Evolutionary conservation across 1,140 invertebrate species (phyloP).

Genomic region (Luehdorfia chinensis): DNA sequence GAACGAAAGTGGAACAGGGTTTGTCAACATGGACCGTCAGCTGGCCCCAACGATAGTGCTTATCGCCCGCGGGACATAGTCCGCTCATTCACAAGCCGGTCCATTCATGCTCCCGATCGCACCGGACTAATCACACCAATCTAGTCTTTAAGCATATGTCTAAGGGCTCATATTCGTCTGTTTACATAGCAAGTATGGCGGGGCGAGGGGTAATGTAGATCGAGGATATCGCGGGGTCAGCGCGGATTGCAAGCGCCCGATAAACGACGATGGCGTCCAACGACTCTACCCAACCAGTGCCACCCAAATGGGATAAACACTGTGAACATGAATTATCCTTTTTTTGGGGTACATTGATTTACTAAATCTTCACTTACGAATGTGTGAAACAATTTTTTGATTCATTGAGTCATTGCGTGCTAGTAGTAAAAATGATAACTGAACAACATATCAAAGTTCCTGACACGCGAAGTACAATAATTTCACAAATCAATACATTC

Average conservation of each 20-base stretch:
- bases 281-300: constrained; percentile 40
- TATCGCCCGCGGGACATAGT: constrained; percentile 72
- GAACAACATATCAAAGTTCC: constrained; percentile 33
- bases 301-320: constrained; percentile 21
- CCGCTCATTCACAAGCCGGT: constrained; percentile 72
- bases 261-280: constrained; percentile 59
- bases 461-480: constrained; percentile 7
- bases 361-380: constrained; percentile 15
- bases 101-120: constrained; percentile 68
- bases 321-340: background rate
- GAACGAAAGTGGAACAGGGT: constrained; percentile 73
- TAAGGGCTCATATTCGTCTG: constrained; percentile 39
- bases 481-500: constrained; percentile 5
- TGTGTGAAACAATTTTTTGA: constrained; percentile 18
- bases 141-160: constrained; percentile 34
- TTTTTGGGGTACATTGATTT: constrained; percentile 3
- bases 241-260: constrained; percentile 72
- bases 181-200: constrained; percentile 15
- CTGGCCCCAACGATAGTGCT: constrained; percentile 72
- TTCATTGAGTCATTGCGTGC: constrained; percentile 38
- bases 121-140: constrained; percentile 24
- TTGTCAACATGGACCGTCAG: constrained; percentile 71
- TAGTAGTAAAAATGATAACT: constrained; percentile 44
- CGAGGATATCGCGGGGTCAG: constrained; percentile 74
- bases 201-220: constrained; percentile 59